These are phyloP conservation scores for Micromussa lordhowensis DNA, from an alignment of 92 coral and sea anemone species.

Conservation along the genomic window DNA sequence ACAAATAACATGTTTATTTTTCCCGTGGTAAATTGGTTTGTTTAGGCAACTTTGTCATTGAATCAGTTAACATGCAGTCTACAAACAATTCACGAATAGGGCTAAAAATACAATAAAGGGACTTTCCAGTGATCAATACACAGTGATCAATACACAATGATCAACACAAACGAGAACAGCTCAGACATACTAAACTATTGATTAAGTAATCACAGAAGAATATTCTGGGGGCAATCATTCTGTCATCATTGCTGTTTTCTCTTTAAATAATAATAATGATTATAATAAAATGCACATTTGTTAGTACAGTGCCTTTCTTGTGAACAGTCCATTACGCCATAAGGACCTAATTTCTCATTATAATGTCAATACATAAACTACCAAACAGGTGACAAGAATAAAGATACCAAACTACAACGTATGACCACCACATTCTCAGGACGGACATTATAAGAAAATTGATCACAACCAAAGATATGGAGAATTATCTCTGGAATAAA, in stretches of 20 bases:
- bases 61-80: too few relatives aligned
- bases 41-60: too few relatives aligned
- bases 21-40: too few relatives aligned
- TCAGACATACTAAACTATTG: constrained; percentile 28
- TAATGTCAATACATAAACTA: background rate
- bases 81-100: too few relatives aligned
- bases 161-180: background rate
- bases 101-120: background rate
- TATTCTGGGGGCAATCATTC: constrained; percentile 19
- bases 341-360: background rate
- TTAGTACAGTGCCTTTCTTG: background rate
- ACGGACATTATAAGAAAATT: too few relatives aligned
- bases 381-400: background rate
- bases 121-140: background rate
- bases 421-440: too few relatives aligned
- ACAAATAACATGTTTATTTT: too few relatives aligned
- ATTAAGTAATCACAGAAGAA: constrained; percentile 11
- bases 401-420: too few relatives aligned
- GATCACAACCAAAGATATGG: too few relatives aligned
- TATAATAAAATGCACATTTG: too few relatives aligned
- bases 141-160: background rate
- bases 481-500: too few relatives aligned
- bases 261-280: background rate
- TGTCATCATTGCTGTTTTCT: constrained; percentile 18
- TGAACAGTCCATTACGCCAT: background rate